These are phyloP conservation scores for Synergus japonicus DNA, from an alignment of 2,888 invertebrate genomes.

Conservation along the genomic window DNA sequence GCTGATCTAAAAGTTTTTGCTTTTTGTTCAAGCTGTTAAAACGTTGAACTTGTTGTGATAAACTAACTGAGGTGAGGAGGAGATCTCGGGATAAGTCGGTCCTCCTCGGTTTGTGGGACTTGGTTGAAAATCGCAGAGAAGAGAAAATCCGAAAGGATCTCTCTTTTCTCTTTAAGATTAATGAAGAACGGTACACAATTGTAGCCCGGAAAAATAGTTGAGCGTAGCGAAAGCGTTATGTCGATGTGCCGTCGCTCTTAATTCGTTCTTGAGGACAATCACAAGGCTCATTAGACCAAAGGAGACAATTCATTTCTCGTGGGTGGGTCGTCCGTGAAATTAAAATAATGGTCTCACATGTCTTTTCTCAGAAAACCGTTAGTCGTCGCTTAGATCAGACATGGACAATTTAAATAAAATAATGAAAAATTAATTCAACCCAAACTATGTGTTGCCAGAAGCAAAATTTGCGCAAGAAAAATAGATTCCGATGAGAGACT, in stretches of 20 bases:
- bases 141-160: conserved; percentile 25
- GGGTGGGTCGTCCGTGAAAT: conserved; percentile 29
- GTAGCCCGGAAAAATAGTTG: conserved; percentile 22
- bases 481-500: too few species aligned
- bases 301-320: conserved; percentile 31
- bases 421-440: neutral
- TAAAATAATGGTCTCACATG: conserved; percentile 25
- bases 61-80: neutral
- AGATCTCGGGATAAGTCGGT: neutral
- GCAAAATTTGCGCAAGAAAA: neutral
- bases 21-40: neutral
- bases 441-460: neutral
- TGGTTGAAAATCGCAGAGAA: neutral
- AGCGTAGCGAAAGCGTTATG: conserved; percentile 34
- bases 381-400: neutral
- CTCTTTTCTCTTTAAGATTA: conserved; percentile 13
- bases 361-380: conserved; percentile 8
- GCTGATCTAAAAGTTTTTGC: neutral
- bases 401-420: neutral
- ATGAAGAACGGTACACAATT: conserved; percentile 24
- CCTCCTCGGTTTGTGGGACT: neutral
- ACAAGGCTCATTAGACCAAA: conserved; percentile 36
- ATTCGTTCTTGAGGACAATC: conserved; percentile 26
- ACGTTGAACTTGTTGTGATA: neutral
- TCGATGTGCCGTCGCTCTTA: conserved; percentile 14